These are phyloP conservation scores for Meloe dianella DNA, from an alignment of 2,888 invertebrate genomes.

Conservation along the genomic window DNA sequence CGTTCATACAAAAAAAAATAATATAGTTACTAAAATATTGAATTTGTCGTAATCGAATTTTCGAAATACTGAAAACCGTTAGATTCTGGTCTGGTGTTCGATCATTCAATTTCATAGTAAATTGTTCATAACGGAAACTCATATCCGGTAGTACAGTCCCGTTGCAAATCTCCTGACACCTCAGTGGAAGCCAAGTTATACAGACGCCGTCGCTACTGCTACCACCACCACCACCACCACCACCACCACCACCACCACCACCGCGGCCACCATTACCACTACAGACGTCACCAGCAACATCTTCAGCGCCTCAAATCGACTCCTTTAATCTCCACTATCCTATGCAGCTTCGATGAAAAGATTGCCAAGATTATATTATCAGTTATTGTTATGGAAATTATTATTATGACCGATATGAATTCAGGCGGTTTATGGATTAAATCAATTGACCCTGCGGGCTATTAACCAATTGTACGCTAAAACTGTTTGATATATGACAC, in stretches of 20 bases:
- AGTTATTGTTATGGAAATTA: slow-evolving; percentile 1
- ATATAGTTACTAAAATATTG: slow-evolving; percentile 1
- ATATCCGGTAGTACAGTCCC: slow-evolving; percentile 70
- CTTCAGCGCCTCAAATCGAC: slow-evolving; percentile 1
- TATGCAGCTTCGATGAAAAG: background rate
- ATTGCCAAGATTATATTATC: background rate
- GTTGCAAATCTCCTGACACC: slow-evolving; percentile 34
- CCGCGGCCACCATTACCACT: background rate
- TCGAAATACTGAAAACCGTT: slow-evolving; percentile 32
- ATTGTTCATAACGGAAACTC: slow-evolving; percentile 88
- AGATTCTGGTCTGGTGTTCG: slow-evolving; percentile 36
- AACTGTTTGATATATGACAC: background rate
- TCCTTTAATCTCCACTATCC: background rate
- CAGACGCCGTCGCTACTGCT: background rate
- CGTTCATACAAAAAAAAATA: background rate
- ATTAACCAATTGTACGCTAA: background rate
- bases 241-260: background rate
- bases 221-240: background rate
- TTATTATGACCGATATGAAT: background rate
- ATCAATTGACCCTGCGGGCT: background rate
- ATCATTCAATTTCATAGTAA: slow-evolving; percentile 62
- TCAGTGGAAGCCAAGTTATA: background rate
- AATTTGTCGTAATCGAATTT: slow-evolving; percentile 27
- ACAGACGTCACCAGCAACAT: background rate
- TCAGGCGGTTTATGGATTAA: background rate